Evolutionary conservation across 2,113 vertebrate species (phyloP), one percentile per base, ranked within the genome.

Genomic region (Paracanthobrama guichenoti): DNA sequence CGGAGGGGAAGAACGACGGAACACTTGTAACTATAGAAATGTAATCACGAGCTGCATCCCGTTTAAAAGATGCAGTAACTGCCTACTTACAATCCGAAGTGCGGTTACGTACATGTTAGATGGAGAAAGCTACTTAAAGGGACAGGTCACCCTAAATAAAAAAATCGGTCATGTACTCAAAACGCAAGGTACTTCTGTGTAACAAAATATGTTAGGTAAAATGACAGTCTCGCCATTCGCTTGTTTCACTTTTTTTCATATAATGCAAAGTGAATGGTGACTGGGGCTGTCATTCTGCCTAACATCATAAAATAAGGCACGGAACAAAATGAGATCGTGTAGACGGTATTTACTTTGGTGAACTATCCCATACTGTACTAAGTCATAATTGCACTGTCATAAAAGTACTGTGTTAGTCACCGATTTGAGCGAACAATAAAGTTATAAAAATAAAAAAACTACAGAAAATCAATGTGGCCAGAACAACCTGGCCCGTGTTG

Each of bases 1-100:
- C 2, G 28, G 26, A 24, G 48, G 26, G 48, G 66, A 50, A 12
- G 67, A 16, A 35, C 28, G 76, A 24, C 59, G 2, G 20, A 50
- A 82, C 62, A 82, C 28, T 82, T 57, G 48, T 39, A 66, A 31
- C 78, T 67, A 71, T 42, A 71, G 20, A 71, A 57, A 71, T 55
- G 22, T 57, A 71, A 67, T 80, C 60, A 67, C 62, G 10, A 80
- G 77, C 44, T 12, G 48, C 64, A 71, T 71, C 66, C 20, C 28
- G 66, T 71, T 82, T 82, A 35, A 82, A 81, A 80, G 59, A 80
- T 80, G 2, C 60, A 31, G 48, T 57, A 55, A 14, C 8, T 20
- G 35, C 28, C 22, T 67, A 20, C 22, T 42, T 39, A 24, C 10
- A n/a, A 31, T 8, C 0, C 16, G 35, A 79, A n/a, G 76, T 62